Percentiles rank a stretch among this genome's conserved stretches.
These are phyloP conservation scores for Lerema accius DNA, from an alignment of 1,140 invertebrate genomes.

Conservation along the genomic window DNA sequence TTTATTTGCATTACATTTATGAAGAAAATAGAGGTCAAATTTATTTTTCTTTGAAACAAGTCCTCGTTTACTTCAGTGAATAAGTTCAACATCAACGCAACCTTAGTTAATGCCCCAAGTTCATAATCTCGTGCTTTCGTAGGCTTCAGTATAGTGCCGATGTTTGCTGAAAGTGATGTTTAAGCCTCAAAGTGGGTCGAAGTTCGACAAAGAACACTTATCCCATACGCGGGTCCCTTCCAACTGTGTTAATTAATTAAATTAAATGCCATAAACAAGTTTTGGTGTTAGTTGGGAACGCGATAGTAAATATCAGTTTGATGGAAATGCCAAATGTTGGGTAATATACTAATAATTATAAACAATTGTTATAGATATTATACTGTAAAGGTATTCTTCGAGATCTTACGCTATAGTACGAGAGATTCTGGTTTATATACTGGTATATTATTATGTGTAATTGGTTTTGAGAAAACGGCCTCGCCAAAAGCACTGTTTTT, in stretches of 20 bases:
- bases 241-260: conserved; percentile 30
- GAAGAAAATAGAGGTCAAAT: too few relatives aligned
- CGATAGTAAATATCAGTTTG: conserved; percentile 8
- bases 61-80: not conserved
- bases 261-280: conserved; percentile 28
- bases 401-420: too few relatives aligned
- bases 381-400: too few relatives aligned
- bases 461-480: too few relatives aligned
- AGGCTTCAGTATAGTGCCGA: conserved; percentile 16
- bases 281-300: conserved; percentile 8
- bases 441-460: too few relatives aligned
- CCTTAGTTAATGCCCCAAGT: conserved; percentile 13
- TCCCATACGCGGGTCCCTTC: conserved; percentile 25
- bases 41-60: too few relatives aligned
- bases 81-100: not conserved
- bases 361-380: too few relatives aligned
- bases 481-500: too few relatives aligned
- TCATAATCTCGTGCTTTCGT: conserved; percentile 23
- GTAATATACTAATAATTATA: too few relatives aligned
- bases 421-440: too few relatives aligned
- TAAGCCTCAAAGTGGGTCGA: conserved; percentile 28
- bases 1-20: too few relatives aligned
- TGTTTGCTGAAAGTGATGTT: conserved; percentile 30
- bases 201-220: conserved; percentile 31
- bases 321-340: not conserved